Conservation (phyloP, 2,888 invertebrate genomes). For the Tupiocoris notatus region DNA sequence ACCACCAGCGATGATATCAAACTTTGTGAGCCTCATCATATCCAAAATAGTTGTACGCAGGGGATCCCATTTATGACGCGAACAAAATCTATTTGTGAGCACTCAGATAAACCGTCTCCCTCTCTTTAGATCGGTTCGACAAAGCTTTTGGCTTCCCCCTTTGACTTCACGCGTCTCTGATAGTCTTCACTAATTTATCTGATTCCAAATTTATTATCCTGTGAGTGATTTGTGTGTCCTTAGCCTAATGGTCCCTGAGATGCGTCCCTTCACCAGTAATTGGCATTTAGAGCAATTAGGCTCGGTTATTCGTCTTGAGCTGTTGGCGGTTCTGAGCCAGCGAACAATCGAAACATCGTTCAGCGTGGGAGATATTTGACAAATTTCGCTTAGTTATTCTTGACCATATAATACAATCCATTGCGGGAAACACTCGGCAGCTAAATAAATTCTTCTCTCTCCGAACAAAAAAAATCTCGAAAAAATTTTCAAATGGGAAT, state of each 20-base stretch:
- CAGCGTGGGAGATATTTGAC: too few species aligned
- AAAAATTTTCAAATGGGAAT: too few species aligned
- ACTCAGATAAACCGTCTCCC: conserved; percentile 18
- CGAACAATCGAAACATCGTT: not conserved
- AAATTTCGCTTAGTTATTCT: too few species aligned
- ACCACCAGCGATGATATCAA: not conserved
- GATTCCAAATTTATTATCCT: conserved; percentile 31
- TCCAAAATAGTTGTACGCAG: not conserved
- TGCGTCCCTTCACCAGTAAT: conserved; percentile 15
- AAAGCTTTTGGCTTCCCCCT: conserved; percentile 26
- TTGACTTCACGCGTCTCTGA: conserved; percentile 38
- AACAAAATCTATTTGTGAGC: conserved; percentile 13
- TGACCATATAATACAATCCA: too few species aligned
- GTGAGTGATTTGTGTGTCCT: conserved; percentile 37
- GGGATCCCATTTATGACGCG: not conserved
- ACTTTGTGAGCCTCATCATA: not conserved
- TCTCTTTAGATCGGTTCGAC: conserved; percentile 17
- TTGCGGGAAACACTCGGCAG: too few species aligned
- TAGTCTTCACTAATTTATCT: conserved; percentile 33
- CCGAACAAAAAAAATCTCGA: too few species aligned
- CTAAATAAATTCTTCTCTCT: too few species aligned
- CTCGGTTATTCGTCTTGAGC: conserved; percentile 3
- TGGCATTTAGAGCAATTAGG: conserved; percentile 32
- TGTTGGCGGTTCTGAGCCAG: not conserved
- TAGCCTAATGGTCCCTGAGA: conserved; percentile 26